Base-by-base conservation (phyloP, 1,140 invertebrate genomes). In the Drosophila trapezifrons region DNA sequence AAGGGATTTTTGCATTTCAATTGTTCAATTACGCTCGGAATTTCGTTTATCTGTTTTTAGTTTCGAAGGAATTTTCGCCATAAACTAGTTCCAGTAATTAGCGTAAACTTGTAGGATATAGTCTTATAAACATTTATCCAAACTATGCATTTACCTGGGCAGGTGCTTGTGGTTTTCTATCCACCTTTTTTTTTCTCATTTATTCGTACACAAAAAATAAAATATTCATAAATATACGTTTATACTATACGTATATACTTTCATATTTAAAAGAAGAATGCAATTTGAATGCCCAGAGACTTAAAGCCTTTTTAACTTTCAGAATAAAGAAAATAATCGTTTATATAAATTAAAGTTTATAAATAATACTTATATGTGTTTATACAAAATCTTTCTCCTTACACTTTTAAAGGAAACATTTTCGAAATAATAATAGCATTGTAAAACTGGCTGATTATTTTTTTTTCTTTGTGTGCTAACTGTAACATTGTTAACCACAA, bases 401-500 rank as follows among this genome's bases (percentile, higher is more conserved):
- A 12, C 13, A 12, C 13, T 35, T 35, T 17, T 17, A 10, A 17
- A 32, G 10, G 29, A 42, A 17, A 17, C n/a, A 40, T 40, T 40
- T 40, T 1, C 4, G 3, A 40, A n/a, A n/a, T 7, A 15, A 22
- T 13, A 18, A 38, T 13, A 6, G 12, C 25, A 51, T 51, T 17
- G 46, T 5, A 10, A 17, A 27, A 49, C 3, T 49, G n/a, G 8
- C 6, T 27, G 10, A 8, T 22, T n/a, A 12, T 20, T 18, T 46
- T 71, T 38, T 56, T 71, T 38, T 45, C 22, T 32, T 27, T 71
- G 66, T 56, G 25, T 32, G 42, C 42, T 65, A 83, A 80, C 72
- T 80, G 67, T 71, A 58, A 71, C 42, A 71, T 71, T 70, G 51
- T 71, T 71, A 76, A 84, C 76, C 65, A 76, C 77, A 45, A 79